Base-by-base conservation (phyloP, 2,113 vertebrate genomes). In the Podarcis cretensis region DNA sequence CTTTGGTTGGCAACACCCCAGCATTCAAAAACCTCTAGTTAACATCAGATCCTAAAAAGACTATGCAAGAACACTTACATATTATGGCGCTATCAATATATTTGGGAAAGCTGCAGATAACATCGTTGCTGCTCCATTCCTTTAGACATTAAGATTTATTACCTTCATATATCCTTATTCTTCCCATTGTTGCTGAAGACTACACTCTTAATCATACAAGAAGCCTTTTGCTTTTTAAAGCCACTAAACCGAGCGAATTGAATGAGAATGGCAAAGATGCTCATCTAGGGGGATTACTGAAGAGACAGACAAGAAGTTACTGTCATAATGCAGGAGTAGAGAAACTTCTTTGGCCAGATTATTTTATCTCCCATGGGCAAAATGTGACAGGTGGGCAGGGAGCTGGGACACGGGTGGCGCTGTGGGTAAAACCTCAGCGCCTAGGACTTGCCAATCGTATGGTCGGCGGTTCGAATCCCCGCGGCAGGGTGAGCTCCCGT, bases 191-290 rank as follows among this genome's bases (percentile, higher is more conserved):
- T 92, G 69, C 5, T 83, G 35, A 77, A 59, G 71, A 82, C 90
- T 82, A 78, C 66, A 89, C 77, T 90, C 85, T 92, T 89, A 87
- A 90, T 92, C 6, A 32, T 63, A 35, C 75, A 86, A 92, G 84
- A 57, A 59, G 66, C 48, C 57, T 90, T 80, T 84, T 83, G 48
- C 3, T 25, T 5, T 27, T 25, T 40, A 7, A 16, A 92, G 71
- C 77, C 35, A 10, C 59, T 91, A 74, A 89, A 84, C 1, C 68
- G 37, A 63, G 80, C 37, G 27, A 80, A 89, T 87, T 92, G 57
- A 92, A 57, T 75, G 43, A 88, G 71, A 90, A 32, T 87, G 88
- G 9, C 71, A 48, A 54, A 12, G 54, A n/a, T 81, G 75, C 79
- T 75, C 81, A 20, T 21, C 12, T 21, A 79, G 30, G 27, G 57